A percentile compares a stretch with the other conserved stretches of the same genome.
Conservation (phyloP, 1,140 invertebrate genomes). For the Riptortus pedestris region DNA sequence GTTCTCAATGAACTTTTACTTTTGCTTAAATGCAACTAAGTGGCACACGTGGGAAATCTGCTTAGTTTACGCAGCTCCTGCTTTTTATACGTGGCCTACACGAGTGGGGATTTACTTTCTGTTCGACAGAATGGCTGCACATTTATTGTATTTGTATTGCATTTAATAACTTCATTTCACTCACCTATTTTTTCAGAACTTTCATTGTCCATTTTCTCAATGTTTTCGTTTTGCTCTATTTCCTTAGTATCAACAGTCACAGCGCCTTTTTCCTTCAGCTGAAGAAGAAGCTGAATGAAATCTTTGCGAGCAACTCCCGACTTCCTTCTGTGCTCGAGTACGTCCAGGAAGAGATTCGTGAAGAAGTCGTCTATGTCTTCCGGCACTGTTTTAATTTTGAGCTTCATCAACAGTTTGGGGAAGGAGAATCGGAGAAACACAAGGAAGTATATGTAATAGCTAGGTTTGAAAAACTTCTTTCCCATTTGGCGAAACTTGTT, state of each 20-base stretch:
- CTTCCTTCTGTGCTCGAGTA: not conserved
- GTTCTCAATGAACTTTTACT: too few relatives aligned
- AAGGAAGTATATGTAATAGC: not conserved
- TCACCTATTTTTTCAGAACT: not conserved
- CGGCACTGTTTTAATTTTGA: not conserved
- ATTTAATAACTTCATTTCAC: too few relatives aligned
- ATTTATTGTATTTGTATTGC: too few relatives aligned
- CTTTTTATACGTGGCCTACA: too few relatives aligned
- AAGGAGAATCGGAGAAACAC: not conserved
- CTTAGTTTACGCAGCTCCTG: too few relatives aligned
- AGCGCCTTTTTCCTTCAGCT: slow-evolving; percentile 17
- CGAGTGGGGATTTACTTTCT: too few relatives aligned
- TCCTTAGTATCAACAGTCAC: not conserved
- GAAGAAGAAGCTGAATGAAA: slow-evolving; percentile 21
- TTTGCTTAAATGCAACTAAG: too few relatives aligned
- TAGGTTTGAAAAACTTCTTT: not conserved
- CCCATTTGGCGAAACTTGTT: slow-evolving; percentile 5
- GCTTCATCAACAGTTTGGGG: not conserved
- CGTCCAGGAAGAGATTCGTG: not conserved
- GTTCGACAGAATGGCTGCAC: too few relatives aligned
- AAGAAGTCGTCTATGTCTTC: not conserved
- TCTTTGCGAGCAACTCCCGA: slow-evolving; percentile 14
- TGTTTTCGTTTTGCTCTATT: not conserved
- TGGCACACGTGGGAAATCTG: too few relatives aligned
- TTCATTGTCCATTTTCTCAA: slow-evolving; percentile 33